A percentile compares a stretch with the other conserved stretches of the same genome.
phyloP scores from a whole-genome alignment of 2,797 vertebrate species.

The Chrosomus eos region DNA sequence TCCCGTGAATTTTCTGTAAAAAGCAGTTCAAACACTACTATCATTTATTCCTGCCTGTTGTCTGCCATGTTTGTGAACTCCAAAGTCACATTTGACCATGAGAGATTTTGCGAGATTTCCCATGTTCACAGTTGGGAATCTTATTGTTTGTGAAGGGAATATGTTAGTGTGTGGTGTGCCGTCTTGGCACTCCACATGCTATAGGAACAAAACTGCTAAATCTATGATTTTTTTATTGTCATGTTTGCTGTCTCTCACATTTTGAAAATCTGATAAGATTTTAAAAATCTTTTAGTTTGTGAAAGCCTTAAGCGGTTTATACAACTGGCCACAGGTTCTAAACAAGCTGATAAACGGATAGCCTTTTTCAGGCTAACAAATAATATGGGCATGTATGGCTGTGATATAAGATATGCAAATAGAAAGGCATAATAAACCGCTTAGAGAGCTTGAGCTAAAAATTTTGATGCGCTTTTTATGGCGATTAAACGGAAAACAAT shows the following conservation, averaged over 20 bases:
- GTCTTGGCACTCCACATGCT: background rate
- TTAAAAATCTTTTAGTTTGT: background rate
- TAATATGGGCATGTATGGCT: conserved; percentile 13
- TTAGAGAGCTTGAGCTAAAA: conserved; percentile 42
- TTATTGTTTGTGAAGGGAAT: background rate
- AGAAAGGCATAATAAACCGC: conserved; percentile 23
- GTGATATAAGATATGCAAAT: conserved; percentile 35
- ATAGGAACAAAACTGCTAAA: no score
- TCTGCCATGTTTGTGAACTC: no score
- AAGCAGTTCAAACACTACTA: no score
- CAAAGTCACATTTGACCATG: no score
- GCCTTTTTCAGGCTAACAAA: background rate
- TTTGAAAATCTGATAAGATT: background rate
- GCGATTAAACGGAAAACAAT: conserved; percentile 55
- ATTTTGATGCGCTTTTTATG: conserved; percentile 35
- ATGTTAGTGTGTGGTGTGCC: background rate
- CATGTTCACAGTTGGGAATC: no score
- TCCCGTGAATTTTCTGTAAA: no score
- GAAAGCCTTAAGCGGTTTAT: background rate
- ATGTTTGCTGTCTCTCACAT: no score
- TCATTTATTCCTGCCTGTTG: no score
- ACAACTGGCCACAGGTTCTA: background rate
- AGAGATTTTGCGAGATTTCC: no score
- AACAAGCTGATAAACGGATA: conserved; percentile 4
- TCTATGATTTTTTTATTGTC: background rate